phyloP scores from a whole-genome alignment of 2,888 invertebrate genomes.

The Drosophila niveifrons region DNA sequence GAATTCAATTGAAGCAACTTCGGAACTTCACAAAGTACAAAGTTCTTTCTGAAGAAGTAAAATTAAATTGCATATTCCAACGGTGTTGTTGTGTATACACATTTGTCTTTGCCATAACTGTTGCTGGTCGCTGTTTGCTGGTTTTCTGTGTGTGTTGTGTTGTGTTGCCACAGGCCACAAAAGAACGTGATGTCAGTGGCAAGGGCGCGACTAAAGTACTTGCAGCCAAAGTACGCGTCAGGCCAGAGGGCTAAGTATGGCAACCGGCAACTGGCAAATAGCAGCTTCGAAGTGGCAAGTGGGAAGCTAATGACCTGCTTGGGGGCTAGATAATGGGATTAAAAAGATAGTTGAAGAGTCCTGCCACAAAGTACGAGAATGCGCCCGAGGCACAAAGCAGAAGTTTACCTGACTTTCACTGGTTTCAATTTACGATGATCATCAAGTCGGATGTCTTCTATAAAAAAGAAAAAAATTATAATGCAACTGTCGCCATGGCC shows the following conservation, averaged over 20 bases:
- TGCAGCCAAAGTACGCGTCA: constrained; percentile 52
- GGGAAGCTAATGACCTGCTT: constrained; percentile 40
- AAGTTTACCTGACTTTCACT: constrained; percentile 49
- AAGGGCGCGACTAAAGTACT: constrained; percentile 60
- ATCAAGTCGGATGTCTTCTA: constrained; percentile 19
- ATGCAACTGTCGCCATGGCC: constrained; percentile 71
- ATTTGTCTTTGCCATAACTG: constrained; percentile 6
- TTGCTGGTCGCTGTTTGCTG: constrained; percentile 1
- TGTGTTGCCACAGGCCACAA: constrained; percentile 34
- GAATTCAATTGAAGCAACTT: neutral
- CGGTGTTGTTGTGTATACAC: constrained; percentile 13
- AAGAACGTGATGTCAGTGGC: constrained; percentile 76
- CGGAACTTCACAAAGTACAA: neutral
- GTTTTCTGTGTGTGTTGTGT: constrained; percentile 1
- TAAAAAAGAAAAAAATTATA: constrained; percentile 56
- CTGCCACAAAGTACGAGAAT: neutral
- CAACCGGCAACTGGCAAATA: constrained; percentile 17
- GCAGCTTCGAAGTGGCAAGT: constrained; percentile 27
- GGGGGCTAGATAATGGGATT: constrained; percentile 52
- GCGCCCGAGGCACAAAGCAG: constrained; percentile 16
- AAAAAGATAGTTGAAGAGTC: constrained; percentile 41
- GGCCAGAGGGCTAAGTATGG: constrained; percentile 61
- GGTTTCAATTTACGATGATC: constrained; percentile 25
- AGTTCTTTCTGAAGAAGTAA: neutral
- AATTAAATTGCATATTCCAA: neutral